These are phyloP conservation scores for Leucoptera coffeella DNA, from an alignment of 2,888 invertebrate genomes.

Conservation along the genomic window DNA sequence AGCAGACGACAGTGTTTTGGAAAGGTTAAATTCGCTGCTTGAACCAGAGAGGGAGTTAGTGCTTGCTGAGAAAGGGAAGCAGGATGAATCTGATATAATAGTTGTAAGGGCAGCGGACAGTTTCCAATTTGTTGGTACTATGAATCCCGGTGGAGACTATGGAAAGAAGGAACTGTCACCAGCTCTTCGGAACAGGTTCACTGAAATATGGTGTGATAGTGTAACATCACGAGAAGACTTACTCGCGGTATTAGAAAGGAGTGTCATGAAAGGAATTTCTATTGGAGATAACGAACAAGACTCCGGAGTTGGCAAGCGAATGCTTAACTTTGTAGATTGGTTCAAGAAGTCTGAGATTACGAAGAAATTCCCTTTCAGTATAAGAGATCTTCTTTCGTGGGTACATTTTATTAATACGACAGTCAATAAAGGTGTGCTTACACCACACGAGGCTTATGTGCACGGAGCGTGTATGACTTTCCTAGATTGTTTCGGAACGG, in stretches of 20 bases:
- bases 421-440: constrained; percentile 27
- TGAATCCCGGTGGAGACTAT: constrained; percentile 99
- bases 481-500: constrained; percentile 85
- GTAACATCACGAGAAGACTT: constrained; percentile 69
- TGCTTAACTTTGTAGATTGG: constrained; percentile 79
- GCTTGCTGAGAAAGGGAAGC: constrained; percentile 83
- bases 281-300: constrained; percentile 48
- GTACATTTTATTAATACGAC: constrained; percentile 78
- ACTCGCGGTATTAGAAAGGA: constrained; percentile 73
- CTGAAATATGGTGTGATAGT: constrained; percentile 96
- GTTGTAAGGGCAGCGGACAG: constrained; percentile 62
- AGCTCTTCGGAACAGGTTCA: constrained; percentile 93
- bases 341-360: constrained; percentile 67
- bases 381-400: constrained; percentile 91
- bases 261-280: constrained; percentile 54
- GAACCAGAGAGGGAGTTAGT: constrained; percentile 89
- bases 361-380: constrained; percentile 75
- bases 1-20: constrained; percentile 96
- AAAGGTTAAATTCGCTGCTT: constrained; percentile 91
- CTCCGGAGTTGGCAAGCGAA: constrained; percentile 58
- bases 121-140: constrained; percentile 93
- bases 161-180: constrained; percentile 99
- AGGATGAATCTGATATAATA: constrained; percentile 50
- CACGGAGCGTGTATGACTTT: constrained; percentile 91
- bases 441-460: constrained; percentile 63